Base-by-base conservation (phyloP, 2,797 vertebrate species). In the Botia kubotai region DNA sequence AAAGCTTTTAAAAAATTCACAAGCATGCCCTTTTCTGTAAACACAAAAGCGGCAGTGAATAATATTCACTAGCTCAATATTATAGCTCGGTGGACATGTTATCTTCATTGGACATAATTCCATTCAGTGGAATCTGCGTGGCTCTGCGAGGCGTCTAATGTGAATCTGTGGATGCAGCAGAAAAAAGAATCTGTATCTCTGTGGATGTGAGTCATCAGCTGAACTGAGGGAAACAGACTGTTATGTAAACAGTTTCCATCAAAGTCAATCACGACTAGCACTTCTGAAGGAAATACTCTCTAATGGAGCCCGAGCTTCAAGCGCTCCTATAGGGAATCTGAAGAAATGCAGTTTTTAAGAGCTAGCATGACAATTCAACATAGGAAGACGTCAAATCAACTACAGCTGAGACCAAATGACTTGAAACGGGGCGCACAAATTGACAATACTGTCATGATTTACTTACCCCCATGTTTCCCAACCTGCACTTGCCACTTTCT, bases 1-100 rank as follows among this genome's bases (percentile, higher is more conserved):
- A 80, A 80, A 80, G 52, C 62, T 43, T 58, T 80, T 29, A 26
- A 66, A 79, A 80, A 48, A 80, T 50, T 19, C 33, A 74, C 71
- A 57, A 80, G 70, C 62, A n/a, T 80, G 71, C 16, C 78, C 69
- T 80, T 73, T 80, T 21, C 8, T 52, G 0, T 13, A 14, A 14
- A 48, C 46, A 74, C 19, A 50, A 57, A 73, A 58, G 36, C 4
- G 2, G 62, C 53, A 1, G 17, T 23, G 46, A 63, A n/a, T 17
- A 46, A 29, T 60, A 60, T 71, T 71, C 17, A 66, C 19, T 0
- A 0, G 33, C 33, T 66, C 58, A 62, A 62, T 62, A 62, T 62
- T 26, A 63, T 63, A 26, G 60, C 14, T 29, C 6, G 21, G 0
- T 7, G 60, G 5, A 33, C 60, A 17, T 63, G 60, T 63, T 29